Percentiles rank a stretch among this genome's conserved stretches.
phyloP scores from a whole-genome alignment of 2,888 invertebrate genomes.

The Helicoverpa assulta region DNA sequence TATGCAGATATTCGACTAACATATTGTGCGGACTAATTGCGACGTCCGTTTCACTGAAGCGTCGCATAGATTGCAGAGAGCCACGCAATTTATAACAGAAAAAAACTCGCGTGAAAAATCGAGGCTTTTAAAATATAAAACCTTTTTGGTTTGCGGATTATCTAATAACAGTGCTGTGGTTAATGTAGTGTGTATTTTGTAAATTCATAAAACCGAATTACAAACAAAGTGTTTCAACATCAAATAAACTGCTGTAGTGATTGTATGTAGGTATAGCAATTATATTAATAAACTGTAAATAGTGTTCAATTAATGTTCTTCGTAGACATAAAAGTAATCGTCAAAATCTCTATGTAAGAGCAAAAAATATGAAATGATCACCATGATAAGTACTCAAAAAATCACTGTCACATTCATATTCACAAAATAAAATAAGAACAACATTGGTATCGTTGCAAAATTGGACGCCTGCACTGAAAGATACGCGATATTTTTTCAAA shows the following conservation, averaged over 20 bases:
- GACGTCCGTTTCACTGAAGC: conserved; percentile 69
- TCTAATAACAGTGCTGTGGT: background rate
- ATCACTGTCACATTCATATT: background rate
- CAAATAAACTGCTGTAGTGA: too few species aligned
- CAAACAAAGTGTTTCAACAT: too few species aligned
- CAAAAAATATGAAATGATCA: background rate
- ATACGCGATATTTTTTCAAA: conserved; percentile 56
- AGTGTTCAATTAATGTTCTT: too few species aligned
- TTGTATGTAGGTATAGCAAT: too few species aligned
- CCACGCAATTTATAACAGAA: conserved; percentile 68
- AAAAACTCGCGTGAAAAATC: conserved; percentile 50
- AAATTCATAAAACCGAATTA: background rate
- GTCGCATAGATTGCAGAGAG: conserved; percentile 67
- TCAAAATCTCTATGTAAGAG: too few species aligned
- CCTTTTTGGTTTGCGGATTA: conserved; percentile 13
- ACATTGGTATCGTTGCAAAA: conserved; percentile 30
- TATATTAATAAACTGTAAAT: too few species aligned
- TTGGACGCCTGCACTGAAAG: conserved; percentile 54
- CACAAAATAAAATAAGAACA: conserved; percentile 15
- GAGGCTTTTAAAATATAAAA: conserved; percentile 13
- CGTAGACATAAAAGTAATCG: too few species aligned
- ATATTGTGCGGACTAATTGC: conserved; percentile 76
- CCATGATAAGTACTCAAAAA: conserved; percentile 18
- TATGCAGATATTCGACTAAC: conserved; percentile 74
- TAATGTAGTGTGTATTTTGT: background rate